phyloP scores from a whole-genome alignment of 1,140 invertebrate genomes.

The Pachypsylla venusta region DNA sequence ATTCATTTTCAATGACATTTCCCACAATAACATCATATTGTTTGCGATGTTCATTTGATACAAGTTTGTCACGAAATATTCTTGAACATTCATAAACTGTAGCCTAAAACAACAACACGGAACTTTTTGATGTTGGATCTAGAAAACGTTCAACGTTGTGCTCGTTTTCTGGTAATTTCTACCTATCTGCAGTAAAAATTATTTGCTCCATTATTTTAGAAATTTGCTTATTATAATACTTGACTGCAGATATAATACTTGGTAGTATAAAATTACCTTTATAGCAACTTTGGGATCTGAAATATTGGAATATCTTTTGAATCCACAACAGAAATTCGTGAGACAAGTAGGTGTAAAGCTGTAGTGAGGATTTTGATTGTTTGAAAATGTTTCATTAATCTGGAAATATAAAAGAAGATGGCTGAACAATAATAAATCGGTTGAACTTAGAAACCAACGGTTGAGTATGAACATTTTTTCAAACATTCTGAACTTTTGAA shows the following conservation, averaged over 20 bases:
- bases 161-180: no score
- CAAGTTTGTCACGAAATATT: conserved; percentile 63
- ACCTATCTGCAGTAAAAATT: no score
- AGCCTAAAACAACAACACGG: no score
- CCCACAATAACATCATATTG: conserved; percentile 50
- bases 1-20: conserved; percentile 24
- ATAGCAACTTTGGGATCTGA: conserved; percentile 1
- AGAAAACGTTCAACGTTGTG: no score
- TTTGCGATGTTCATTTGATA: conserved; percentile 44
- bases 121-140: no score
- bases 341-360: conserved; percentile 48
- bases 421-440: no score
- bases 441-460: no score
- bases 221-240: no score
- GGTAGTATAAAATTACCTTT: neutral
- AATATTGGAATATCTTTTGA: conserved; percentile 39
- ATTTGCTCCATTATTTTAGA: no score
- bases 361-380: conserved; percentile 45
- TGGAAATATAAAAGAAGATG: conserved; percentile 28
- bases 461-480: no score
- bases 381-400: conserved; percentile 41
- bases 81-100: conserved; percentile 56
- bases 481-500: no score
- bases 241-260: conserved; percentile 11
- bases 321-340: conserved; percentile 49